Evolutionary conservation across 2,888 invertebrate genomes (phyloP).

Genomic region (Cybosia mesomella): DNA sequence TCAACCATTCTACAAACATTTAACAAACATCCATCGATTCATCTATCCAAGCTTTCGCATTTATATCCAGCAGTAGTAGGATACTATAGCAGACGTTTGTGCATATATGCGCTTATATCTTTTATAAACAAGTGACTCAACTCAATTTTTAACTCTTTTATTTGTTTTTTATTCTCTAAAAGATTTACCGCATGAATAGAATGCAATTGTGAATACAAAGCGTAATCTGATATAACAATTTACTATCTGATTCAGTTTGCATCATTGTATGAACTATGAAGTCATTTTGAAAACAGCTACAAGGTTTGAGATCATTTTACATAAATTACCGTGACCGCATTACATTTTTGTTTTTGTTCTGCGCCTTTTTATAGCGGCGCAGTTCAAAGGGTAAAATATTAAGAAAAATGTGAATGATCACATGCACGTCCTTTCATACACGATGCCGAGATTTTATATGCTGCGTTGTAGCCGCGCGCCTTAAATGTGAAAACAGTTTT

Average conservation of each 20-base stretch:
- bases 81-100: background rate
- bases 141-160: conserved; percentile 8
- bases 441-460: conserved; percentile 35
- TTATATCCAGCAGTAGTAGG: background rate
- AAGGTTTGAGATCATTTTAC: conserved; percentile 46
- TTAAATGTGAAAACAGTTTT: conserved; percentile 47
- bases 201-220: conserved; percentile 25
- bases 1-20: too few species aligned
- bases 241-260: conserved; percentile 25
- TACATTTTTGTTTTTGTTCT: conserved; percentile 46
- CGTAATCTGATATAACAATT: conserved; percentile 21
- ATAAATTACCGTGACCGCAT: conserved; percentile 45
- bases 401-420: conserved; percentile 45
- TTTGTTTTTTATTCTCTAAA: conserved; percentile 19
- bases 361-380: conserved; percentile 38
- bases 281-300: conserved; percentile 27
- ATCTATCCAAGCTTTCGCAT: background rate
- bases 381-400: conserved; percentile 42
- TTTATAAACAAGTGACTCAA: conserved; percentile 9
- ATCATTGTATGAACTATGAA: conserved; percentile 18
- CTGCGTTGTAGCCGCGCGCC: conserved; percentile 20
- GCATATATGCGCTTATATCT: background rate
- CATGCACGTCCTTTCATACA: conserved; percentile 33
- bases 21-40: background rate
- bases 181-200: conserved; percentile 18